Evolutionary conservation across 2,888 invertebrate genomes (phyloP).

Genomic region (Hypomecis atomaria): DNA sequence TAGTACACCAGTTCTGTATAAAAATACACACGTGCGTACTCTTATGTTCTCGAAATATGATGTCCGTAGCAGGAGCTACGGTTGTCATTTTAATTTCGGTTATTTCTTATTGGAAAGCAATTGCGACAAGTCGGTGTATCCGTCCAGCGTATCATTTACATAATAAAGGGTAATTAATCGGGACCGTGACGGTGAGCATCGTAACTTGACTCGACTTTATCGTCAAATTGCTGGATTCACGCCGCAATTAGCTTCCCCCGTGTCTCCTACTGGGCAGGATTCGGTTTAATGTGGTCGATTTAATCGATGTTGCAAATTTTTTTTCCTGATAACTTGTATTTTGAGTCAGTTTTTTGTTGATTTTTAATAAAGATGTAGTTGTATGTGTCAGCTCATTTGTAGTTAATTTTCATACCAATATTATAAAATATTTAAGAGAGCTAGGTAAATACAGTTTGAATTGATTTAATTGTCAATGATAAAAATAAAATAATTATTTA

Average conservation of each 20-base stretch:
- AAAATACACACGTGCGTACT: too few relatives aligned
- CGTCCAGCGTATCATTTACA: constrained; percentile 62
- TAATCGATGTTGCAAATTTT: constrained; percentile 35
- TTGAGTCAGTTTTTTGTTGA: too few relatives aligned
- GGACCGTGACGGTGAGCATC: constrained; percentile 65
- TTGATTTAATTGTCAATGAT: too few relatives aligned
- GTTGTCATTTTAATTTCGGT: constrained; percentile 18
- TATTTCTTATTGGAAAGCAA: constrained; percentile 35
- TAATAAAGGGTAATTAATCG: constrained; percentile 72
- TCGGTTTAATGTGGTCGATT: constrained; percentile 54
- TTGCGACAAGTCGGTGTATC: constrained; percentile 42
- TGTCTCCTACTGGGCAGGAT: constrained; percentile 4
- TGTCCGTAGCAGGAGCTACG: background rate
- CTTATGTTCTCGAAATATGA: too few relatives aligned
- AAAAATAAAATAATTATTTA: too few relatives aligned
- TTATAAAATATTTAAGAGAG: too few relatives aligned
- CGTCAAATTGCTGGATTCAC: constrained; percentile 59
- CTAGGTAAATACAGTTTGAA: too few relatives aligned
- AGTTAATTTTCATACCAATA: too few relatives aligned
- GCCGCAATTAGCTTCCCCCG: constrained; percentile 59
- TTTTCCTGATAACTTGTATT: too few relatives aligned
- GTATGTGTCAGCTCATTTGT: too few relatives aligned
- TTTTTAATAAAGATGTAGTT: too few relatives aligned
- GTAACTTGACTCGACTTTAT: constrained; percentile 57
- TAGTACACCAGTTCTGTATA: too few relatives aligned